phyloP scores from a whole-genome alignment of 2,888 invertebrate genomes.

The Molanna angustata region DNA sequence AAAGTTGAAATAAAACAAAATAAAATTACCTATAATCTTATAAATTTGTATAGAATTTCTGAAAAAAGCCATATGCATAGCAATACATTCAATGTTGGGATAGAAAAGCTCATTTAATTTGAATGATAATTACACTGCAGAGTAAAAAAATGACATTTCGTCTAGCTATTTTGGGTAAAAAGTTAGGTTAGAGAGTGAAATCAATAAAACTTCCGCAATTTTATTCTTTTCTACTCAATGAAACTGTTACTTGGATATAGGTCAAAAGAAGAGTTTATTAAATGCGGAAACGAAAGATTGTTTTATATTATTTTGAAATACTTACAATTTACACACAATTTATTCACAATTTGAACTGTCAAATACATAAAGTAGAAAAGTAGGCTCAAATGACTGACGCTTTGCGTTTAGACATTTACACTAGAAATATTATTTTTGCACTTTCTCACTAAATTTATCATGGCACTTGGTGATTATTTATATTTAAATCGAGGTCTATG shows the following conservation, averaged over 20 bases:
- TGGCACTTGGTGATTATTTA: conserved; percentile 29
- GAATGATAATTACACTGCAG: not conserved
- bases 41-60: too few species aligned
- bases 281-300: too few species aligned
- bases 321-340: too few species aligned
- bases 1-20: too few species aligned
- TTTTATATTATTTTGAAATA: too few species aligned
- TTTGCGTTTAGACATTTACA: conserved; percentile 7
- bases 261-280: too few species aligned
- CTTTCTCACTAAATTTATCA: conserved; percentile 26
- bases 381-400: conserved; percentile 2
- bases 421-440: conserved; percentile 21
- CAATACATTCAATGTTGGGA: too few species aligned
- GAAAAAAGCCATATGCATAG: too few species aligned
- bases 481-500: conserved; percentile 17
- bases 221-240: too few species aligned
- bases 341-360: conserved; percentile 16
- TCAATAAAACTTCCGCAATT: conserved; percentile 60
- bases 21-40: too few species aligned
- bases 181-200: conserved; percentile 46
- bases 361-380: conserved; percentile 1
- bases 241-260: not conserved
- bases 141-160: conserved; percentile 1
- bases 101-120: too few species aligned
- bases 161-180: not conserved